Base-by-base conservation (phyloP, 2,888 invertebrate genomes). In the Chirona hameri region DNA sequence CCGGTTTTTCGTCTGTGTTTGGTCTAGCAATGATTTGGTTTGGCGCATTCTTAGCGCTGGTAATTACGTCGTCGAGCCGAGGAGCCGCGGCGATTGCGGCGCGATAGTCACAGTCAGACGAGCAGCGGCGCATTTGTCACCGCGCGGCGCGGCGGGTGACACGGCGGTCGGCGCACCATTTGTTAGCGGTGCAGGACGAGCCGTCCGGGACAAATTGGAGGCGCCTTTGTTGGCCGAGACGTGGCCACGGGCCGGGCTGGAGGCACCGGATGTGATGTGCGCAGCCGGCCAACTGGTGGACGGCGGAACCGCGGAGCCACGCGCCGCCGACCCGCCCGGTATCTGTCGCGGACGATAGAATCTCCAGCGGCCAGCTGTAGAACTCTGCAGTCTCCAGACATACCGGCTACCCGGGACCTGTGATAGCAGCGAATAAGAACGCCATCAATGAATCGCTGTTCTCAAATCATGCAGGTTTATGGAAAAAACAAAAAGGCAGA, bases 61-160 rank as follows among this genome's bases (percentile, higher is more conserved):
- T 76, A 76, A 76, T 76, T 76, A 46, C 24, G 76, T 24, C 46
- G 76, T 76, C 76, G 72, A 15, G 18, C 31, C 12, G 76, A 2
- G 46, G 31, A 1, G 76, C 18, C 24, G n/a, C 39, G 21, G 46
- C 39, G 39, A 46, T 39, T 24, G 39, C 76, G 76, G 24, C 39
- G 76, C 76, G 39, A 76, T 76, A 39, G 76, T 76, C 76, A 46
- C 76, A 76, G 39, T 12, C 76, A n/a, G 76, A 76, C 76, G 76
- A 76, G 76, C 76, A 76, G 76, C 46, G 76, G 76, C 76, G 76
- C 76, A 76, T 46, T 76, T 76, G 76, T 46, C 76, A 46, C 76
- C 14, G 60, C 60, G 69, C 29, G 18, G 31, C 72, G 72, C 72
- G 52, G 52, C 52, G 52, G 52, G 52, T 12, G 52, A 52, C 52